Percentiles rank a stretch among this genome's conserved stretches.
These are phyloP conservation scores for Branchipolynoe longqiensis DNA, from an alignment of 2,888 invertebrate genomes.

Conservation along the genomic window DNA sequence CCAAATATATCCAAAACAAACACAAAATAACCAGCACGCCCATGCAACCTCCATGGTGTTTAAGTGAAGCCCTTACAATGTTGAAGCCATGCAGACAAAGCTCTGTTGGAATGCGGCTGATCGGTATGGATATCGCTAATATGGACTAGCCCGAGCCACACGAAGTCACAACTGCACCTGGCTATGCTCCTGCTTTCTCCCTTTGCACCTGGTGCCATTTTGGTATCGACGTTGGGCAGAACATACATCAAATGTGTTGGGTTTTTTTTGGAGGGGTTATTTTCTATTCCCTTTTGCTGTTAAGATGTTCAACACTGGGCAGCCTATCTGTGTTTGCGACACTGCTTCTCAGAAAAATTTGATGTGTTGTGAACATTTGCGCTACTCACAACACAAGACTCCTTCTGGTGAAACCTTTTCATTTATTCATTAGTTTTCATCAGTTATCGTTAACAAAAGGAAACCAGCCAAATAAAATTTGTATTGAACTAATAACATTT, in stretches of 20 bases:
- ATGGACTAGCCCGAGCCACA: too few relatives aligned
- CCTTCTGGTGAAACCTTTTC: too few relatives aligned
- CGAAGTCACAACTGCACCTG: constrained; percentile 39
- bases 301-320: not conserved
- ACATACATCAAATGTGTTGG: constrained; percentile 8
- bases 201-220: constrained; percentile 6
- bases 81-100: constrained; percentile 40
- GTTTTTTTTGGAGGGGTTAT: too few relatives aligned
- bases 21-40: not conserved
- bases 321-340: constrained; percentile 4
- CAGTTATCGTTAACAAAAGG: too few relatives aligned
- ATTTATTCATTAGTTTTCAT: too few relatives aligned
- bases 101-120: not conserved
- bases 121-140: not conserved
- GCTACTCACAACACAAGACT: not conserved
- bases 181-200: constrained; percentile 43
- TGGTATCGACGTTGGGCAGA: not conserved
- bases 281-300: too few relatives aligned
- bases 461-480: too few relatives aligned
- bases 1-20: not conserved
- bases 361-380: constrained; percentile 16
- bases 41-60: too few relatives aligned
- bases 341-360: not conserved
- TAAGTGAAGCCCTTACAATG: constrained; percentile 3
- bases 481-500: too few relatives aligned